phyloP scores from a whole-genome alignment of 1,140 invertebrate genomes.

The Cydia strobilella region DNA sequence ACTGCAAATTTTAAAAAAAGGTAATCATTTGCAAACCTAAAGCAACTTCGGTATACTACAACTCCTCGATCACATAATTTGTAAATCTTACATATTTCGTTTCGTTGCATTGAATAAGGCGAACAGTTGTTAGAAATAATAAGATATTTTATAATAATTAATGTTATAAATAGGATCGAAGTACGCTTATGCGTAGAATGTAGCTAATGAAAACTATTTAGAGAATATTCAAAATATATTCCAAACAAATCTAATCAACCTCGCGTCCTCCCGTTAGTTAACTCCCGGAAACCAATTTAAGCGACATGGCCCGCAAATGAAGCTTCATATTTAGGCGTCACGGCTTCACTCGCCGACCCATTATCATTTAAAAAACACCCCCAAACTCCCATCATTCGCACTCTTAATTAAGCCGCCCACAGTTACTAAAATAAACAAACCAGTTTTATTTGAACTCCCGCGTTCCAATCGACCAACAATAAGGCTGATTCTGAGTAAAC shows the following conservation, averaged over 20 bases:
- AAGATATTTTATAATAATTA: too few species aligned
- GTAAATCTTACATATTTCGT: too few species aligned
- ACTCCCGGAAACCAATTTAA: slow-evolving; percentile 23
- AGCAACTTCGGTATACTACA: too few species aligned
- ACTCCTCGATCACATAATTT: too few species aligned
- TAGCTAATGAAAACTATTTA: not conserved
- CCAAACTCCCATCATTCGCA: slow-evolving; percentile 66
- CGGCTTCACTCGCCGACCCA: slow-evolving; percentile 46
- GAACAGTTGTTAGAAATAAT: too few species aligned
- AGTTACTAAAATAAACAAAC: slow-evolving; percentile 62
- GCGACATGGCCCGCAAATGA: not conserved
- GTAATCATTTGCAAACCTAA: too few species aligned
- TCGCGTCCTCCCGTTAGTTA: slow-evolving; percentile 1
- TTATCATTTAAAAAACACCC: slow-evolving; percentile 48
- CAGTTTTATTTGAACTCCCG: slow-evolving; percentile 47
- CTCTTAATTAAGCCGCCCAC: slow-evolving; percentile 70
- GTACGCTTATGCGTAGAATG: too few species aligned
- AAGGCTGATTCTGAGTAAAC: too few species aligned
- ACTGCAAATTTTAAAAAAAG: too few species aligned
- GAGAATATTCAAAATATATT: not conserved
- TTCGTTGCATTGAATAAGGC: too few species aligned
- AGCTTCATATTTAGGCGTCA: slow-evolving; percentile 4
- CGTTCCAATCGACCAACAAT: not conserved
- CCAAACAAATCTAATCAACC: not conserved
- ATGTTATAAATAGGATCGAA: too few species aligned